Base-by-base conservation (phyloP, 2,797 vertebrate genomes). In the Anas bahamensis region DNA sequence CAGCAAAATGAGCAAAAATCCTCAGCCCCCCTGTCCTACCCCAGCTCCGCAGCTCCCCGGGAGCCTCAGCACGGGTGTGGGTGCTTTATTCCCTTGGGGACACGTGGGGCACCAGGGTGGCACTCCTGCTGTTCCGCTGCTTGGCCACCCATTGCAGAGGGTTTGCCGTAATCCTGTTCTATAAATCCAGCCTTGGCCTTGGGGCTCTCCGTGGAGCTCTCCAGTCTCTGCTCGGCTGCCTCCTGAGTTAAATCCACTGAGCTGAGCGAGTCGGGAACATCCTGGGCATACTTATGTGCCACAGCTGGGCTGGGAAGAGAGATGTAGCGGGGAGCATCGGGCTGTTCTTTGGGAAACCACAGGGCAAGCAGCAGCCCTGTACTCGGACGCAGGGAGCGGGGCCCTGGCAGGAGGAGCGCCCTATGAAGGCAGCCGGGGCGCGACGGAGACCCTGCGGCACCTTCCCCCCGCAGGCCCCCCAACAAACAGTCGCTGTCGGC, bases 181-280 rank as follows among this genome's bases (percentile, higher is more conserved):
- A 71, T 94, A 93, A 85, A 92, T 90, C 75, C 85, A 87, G 0
- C 87, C 75, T 87, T 83, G 91, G 65, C 93, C 91, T 94, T 92
- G 85, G 91, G 82, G 61, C 84, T 93, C 75, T 23, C 61, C n/a
- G 42, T 29, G 39, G 61, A 1, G 6, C 55, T 57, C 64, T 44
- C 55, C 21, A 44, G 48, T 82, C 93, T 87, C 87, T 90, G 89
- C 89, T 92, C 56, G 2, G 0, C 93, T 93, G 93, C 93, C 70
- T 95, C 84, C 71, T 39, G 24, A 63, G 87, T 60, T 79, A 95
- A 93, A 90, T 35, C 56, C 82, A 9, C 75, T 52, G 69, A 63
- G 86, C 42, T 90, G 89, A 66, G n/a, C n/a, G 53, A 82, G 68
- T 73, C 7, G 4, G 75, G 39, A 82, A 61, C 84, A 83, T 57